A percentile compares a stretch with the other conserved stretches of the same genome.
These are phyloP conservation scores for Elaeidobius kamerunicus DNA, from an alignment of 2,888 invertebrate species.

Conservation along the genomic window DNA sequence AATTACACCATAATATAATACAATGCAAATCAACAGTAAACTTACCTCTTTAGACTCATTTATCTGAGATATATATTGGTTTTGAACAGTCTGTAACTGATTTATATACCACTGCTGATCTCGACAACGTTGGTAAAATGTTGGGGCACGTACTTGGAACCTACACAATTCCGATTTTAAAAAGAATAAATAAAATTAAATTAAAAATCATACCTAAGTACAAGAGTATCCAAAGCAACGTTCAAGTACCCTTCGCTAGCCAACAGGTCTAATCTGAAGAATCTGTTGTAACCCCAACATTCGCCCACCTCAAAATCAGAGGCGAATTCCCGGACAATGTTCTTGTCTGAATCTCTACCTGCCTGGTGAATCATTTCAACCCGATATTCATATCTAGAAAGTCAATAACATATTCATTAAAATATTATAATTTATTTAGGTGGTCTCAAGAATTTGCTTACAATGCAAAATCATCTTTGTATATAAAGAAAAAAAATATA, in stretches of 20 bases:
- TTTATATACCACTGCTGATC: constrained; percentile 92
- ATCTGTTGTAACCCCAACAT: constrained; percentile 95
- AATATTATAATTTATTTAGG: background rate
- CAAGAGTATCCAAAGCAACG: constrained; percentile 77
- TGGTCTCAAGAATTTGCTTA: background rate
- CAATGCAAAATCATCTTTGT: too few species aligned
- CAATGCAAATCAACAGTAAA: background rate
- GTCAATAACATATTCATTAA: background rate
- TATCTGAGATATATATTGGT: constrained; percentile 76
- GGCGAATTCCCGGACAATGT: constrained; percentile 91
- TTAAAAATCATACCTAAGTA: constrained; percentile 62
- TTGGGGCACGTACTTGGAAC: constrained; percentile 90
- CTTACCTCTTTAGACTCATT: constrained; percentile 79
- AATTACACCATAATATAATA: too few species aligned
- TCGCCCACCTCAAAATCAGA: constrained; percentile 95
- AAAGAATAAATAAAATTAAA: background rate
- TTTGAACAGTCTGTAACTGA: constrained; percentile 76
- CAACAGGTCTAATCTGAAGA: constrained; percentile 84
- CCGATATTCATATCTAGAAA: constrained; percentile 79
- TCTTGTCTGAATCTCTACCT: constrained; percentile 76
- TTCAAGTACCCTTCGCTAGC: constrained; percentile 90
- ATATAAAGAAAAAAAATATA: too few species aligned
- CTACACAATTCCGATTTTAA: constrained; percentile 45
- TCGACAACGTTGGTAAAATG: constrained; percentile 89
- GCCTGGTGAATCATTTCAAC: constrained; percentile 95